Evolutionary conservation across 2,888 invertebrate genomes (phyloP).

Genomic region (Galerucella calmariensis): DNA sequence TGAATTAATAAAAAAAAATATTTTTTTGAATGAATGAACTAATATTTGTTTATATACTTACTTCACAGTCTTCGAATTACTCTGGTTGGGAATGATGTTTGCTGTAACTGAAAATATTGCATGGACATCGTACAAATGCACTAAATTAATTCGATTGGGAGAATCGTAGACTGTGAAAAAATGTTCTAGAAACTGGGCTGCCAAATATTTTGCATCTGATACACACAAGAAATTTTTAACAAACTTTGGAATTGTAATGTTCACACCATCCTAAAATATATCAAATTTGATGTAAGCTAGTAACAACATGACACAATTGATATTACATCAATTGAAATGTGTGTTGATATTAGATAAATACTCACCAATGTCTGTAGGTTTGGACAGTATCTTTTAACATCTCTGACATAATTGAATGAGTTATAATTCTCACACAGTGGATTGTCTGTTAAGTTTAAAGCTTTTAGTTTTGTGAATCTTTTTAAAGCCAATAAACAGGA

Average conservation of each 20-base stretch:
- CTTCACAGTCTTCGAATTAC: slow-evolving; percentile 28
- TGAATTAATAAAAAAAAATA: no score
- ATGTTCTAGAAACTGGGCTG: slow-evolving; percentile 41
- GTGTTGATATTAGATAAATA: neutral
- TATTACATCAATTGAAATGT: no score
- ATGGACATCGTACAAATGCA: slow-evolving; percentile 36
- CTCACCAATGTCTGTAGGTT: slow-evolving; percentile 39
- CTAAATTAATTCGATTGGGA: slow-evolving; percentile 29
- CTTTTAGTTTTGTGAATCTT: slow-evolving; percentile 26
- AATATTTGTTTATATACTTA: slow-evolving; percentile 21
- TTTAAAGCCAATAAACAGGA: slow-evolving; percentile 28
- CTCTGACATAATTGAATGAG: slow-evolving; percentile 38
- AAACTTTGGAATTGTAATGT: slow-evolving; percentile 20
- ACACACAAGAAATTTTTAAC: slow-evolving; percentile 39
- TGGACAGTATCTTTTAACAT: slow-evolving; percentile 35
- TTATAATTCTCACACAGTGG: slow-evolving; percentile 41
- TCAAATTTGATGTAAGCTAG: neutral
- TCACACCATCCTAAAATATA: slow-evolving; percentile 38
- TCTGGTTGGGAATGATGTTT: slow-evolving; percentile 33
- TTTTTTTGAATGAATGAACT: no score
- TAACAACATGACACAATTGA: no score
- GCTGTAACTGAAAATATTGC: slow-evolving; percentile 42
- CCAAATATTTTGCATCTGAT: slow-evolving; percentile 34
- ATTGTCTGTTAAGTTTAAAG: slow-evolving; percentile 38
- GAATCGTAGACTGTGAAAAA: slow-evolving; percentile 43